phyloP scores from a whole-genome alignment of 2,888 invertebrate species.

The Pyralis farinalis region DNA sequence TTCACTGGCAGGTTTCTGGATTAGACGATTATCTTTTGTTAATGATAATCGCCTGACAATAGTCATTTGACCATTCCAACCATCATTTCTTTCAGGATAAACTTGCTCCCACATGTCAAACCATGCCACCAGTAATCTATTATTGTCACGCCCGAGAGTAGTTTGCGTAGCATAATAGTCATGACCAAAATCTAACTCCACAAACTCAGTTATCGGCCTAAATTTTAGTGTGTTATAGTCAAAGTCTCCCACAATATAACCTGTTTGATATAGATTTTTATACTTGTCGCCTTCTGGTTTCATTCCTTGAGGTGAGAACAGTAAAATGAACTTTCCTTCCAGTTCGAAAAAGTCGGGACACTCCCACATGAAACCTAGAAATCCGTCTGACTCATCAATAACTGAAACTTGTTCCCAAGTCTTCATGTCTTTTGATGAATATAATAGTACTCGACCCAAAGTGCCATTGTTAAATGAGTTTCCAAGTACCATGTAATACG shows the following conservation, averaged over 20 bases:
- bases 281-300: conserved; percentile 49
- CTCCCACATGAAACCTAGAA: conserved; percentile 69
- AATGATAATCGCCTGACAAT: conserved; percentile 51
- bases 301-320: conserved; percentile 69
- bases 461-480: conserved; percentile 49
- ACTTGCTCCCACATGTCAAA: conserved; percentile 62
- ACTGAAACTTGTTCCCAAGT: conserved; percentile 47
- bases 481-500: conserved; percentile 66
- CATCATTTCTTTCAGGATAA: conserved; percentile 56
- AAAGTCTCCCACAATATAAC: conserved; percentile 65
- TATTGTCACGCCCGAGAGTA: conserved; percentile 33
- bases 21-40: conserved; percentile 29
- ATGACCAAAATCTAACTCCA: conserved; percentile 58
- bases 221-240: conserved; percentile 45
- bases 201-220: conserved; percentile 39
- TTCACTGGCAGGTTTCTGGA: conserved; percentile 49
- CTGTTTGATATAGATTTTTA: conserved; percentile 57
- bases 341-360: conserved; percentile 75
- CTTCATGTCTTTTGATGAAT: conserved; percentile 47
- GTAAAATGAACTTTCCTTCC: conserved; percentile 46
- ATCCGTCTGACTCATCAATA: conserved; percentile 49
- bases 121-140: conserved; percentile 62
- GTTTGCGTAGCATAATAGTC: conserved; percentile 72
- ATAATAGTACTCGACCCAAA: conserved; percentile 53
- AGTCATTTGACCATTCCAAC: conserved; percentile 64